These are phyloP conservation scores for Autographa gamma DNA, from an alignment of 2,888 invertebrate genomes.

Conservation along the genomic window DNA sequence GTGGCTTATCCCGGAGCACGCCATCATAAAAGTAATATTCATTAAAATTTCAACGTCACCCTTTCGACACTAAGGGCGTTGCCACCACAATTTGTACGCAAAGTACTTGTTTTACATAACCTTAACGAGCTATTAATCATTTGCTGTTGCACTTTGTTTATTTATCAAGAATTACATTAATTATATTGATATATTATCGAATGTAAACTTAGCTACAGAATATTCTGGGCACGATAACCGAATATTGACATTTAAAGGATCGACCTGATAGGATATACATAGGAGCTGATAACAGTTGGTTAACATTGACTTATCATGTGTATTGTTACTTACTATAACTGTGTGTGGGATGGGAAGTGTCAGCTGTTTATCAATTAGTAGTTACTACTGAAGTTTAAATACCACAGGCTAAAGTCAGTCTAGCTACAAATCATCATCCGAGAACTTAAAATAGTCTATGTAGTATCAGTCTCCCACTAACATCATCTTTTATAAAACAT, in stretches of 20 bases:
- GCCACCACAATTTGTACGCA: background rate
- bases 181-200: slow-evolving; percentile 37
- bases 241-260: slow-evolving; percentile 32
- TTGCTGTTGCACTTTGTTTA: slow-evolving; percentile 41
- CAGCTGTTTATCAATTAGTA: background rate
- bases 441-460: too few species aligned
- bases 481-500: too few species aligned
- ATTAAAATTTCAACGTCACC: slow-evolving; percentile 3
- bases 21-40: slow-evolving; percentile 1
- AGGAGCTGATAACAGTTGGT: background rate
- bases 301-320: slow-evolving; percentile 10
- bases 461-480: too few species aligned
- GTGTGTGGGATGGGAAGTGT: background rate
- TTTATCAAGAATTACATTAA: slow-evolving; percentile 44
- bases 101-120: background rate
- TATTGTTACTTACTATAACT: slow-evolving; percentile 1
- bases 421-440: background rate
- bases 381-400: background rate
- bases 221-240: slow-evolving; percentile 34
- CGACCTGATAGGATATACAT: slow-evolving; percentile 17
- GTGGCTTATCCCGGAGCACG: background rate
- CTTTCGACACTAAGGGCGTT: background rate
- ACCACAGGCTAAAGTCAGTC: background rate
- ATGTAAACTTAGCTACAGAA: slow-evolving; percentile 24
- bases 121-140: slow-evolving; percentile 24